Evolutionary conservation across 2,797 vertebrate genomes (phyloP), one percentile per base, ranked within the genome.

Genomic region (Pangasius sanitwongsei): DNA sequence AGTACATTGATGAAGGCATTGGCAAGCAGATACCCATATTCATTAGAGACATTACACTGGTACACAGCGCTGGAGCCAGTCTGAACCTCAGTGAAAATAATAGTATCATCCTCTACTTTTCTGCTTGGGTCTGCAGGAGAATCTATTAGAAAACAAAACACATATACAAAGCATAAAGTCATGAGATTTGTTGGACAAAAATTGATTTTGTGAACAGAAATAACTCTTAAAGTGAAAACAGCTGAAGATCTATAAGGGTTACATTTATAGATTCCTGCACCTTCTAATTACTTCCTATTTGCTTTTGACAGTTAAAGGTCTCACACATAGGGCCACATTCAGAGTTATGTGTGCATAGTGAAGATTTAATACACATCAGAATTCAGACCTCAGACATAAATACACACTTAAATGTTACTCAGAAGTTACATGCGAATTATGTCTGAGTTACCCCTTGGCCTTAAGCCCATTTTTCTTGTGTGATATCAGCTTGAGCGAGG

Each of bases 1-100:
- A 99, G 95, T 83, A 99, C 97, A 70, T 98, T 99, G 87, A 99
- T 96, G 91, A 99, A 99, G 44, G 98, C 97, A 1, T 99, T 99
- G 96, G 97, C 94, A 89, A 99, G 94, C 86, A 99, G 95, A 93
- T 99, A 99, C 63, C 98, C 98, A 13, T 97, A 97, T 67, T 97
- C 96, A 77, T 99, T 99, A 86, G 99, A 98, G 80, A 97, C 95
- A 61, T 99, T 99, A 92, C 99, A 99, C 92, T 99, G 99, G 93
- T 98, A 99, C 48, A 99, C 98, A 0, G 98, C 97, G 63, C 98
- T 99, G 89, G 98, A 97, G 15, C 96, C 97, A 25, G 95, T 96
- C 95, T 98, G 97, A 63, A 99, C 97, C 0, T 96, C 96, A 2
- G 96, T 96, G 94, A 99, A 99, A 89, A 98, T 98, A 91, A 99